Base-by-base conservation (phyloP, 2,888 invertebrate species). In the Emmelina monodactyla region DNA sequence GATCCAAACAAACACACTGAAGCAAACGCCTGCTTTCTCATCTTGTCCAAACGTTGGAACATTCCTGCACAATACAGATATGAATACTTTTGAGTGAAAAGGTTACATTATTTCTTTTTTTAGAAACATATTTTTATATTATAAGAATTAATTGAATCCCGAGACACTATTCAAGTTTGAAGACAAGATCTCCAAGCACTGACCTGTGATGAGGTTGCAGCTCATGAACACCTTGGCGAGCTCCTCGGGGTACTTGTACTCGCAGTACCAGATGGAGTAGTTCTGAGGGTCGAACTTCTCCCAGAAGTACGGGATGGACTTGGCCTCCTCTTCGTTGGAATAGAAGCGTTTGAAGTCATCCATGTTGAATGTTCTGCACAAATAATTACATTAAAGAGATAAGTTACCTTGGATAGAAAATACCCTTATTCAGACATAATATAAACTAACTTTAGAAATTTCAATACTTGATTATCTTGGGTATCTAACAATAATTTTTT, bases 311-410 rank as follows among this genome's bases (percentile, higher is more conserved):
- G 97, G 95, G 62, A 99, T 88, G 37, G 98, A 97, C 60, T 91
- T 89, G 5, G 86, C 78, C 61, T 94, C 96, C 16, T 94, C 94
- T 70, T 99, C 94, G 61, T 99, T 99, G 35, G 97, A 97, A 78
- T 99, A 99, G 54, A 85, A 88, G 44, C 97, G 88, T 78, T 99
- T 99, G 83, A 94, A 99, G 62, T 95, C 96, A 53, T 99, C 99
- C 84, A 99, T 89, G 61, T 89, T 88, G 72, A 97, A 98, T 7
- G 88, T 90, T 37, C 91, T 90, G 72, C 1, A 75, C 72, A 10
- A 2, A 22, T 5, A n/a, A n/a, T n/a, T n/a, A n/a, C n/a, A n/a
- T n/a, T n/a, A n/a, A n/a, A n/a, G n/a, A n/a, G n/a, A n/a, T n/a
- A n/a, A n/a, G n/a, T n/a, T n/a, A n/a, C n/a, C n/a, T n/a, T n/a